A percentile compares a stretch with the other conserved stretches of the same genome.
phyloP scores from a whole-genome alignment of 2,113 vertebrate species.

The Lycaon pictus region DNA sequence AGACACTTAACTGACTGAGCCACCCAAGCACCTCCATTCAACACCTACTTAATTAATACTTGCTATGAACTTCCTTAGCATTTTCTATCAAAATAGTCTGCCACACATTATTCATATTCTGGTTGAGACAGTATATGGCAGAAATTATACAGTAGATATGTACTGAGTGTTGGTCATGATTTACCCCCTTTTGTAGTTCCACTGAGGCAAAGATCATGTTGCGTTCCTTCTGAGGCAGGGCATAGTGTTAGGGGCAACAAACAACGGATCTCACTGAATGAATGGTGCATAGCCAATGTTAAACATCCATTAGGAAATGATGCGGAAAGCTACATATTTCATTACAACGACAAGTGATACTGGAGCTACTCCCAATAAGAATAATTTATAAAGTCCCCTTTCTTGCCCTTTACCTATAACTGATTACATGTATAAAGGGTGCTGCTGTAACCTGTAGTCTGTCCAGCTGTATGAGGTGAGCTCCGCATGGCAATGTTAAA shows the following conservation, averaged over 20 bases:
- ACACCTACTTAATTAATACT: neutral
- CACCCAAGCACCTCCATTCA: neutral
- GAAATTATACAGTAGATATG: neutral
- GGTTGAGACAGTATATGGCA: neutral
- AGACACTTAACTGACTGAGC: too few relatives aligned
- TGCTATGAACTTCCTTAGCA: neutral
- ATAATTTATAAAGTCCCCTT: neutral
- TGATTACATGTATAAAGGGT: neutral
- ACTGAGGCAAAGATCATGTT: neutral
- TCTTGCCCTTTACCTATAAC: neutral
- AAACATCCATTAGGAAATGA: neutral
- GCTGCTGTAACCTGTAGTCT: neutral
- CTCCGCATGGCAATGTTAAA: neutral
- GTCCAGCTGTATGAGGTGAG: neutral
- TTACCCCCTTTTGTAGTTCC: neutral
- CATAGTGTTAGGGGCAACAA: neutral
- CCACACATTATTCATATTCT: neutral
- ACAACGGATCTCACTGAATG: neutral
- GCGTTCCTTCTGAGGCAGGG: neutral
- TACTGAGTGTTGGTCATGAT: neutral
- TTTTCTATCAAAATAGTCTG: neutral
- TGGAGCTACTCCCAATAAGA: neutral
- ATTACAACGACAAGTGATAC: neutral
- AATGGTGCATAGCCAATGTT: accelerated
- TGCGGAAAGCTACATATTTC: neutral